Conservation (phyloP, 2,797 vertebrate genomes). For the Pseudomugil gertrudae region DNA sequence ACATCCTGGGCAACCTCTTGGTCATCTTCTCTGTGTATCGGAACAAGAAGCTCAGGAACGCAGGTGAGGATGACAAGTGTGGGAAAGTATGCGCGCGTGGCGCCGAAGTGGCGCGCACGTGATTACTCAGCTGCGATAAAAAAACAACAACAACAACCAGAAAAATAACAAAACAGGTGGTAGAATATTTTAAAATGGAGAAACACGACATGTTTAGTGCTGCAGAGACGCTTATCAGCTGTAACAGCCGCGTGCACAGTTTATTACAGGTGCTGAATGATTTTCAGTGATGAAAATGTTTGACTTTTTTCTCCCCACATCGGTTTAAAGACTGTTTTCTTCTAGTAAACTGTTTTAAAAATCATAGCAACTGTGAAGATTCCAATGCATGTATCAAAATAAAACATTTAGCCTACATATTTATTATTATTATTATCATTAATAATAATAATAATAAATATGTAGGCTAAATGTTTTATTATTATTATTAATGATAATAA, state of each 20-base stretch:
- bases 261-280: neutral
- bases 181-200: neutral
- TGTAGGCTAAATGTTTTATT: neutral
- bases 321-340: neutral
- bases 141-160: neutral
- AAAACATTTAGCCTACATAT: neutral
- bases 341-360: neutral
- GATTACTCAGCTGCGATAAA: slow-evolving; percentile 4
- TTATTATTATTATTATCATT: too few species aligned
- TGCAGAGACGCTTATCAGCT: neutral
- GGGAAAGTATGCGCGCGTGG: neutral
- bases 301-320: neutral
- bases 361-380: slow-evolving; percentile 3
- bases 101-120: neutral
- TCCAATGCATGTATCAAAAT: neutral
- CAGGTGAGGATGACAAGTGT: slow-evolving; percentile 82
- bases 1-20: slow-evolving; percentile 93
- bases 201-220: neutral
- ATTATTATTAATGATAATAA: too few species aligned
- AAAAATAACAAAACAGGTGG: neutral
- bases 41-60: slow-evolving; percentile 94
- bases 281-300: neutral
- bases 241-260: neutral
- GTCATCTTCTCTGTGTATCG: slow-evolving; percentile 94
- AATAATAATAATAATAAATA: too few species aligned